Evolutionary conservation across 2,888 invertebrate species (phyloP), one percentile per base, ranked within the genome.

Genomic region (Cryptus viduatorius): DNA sequence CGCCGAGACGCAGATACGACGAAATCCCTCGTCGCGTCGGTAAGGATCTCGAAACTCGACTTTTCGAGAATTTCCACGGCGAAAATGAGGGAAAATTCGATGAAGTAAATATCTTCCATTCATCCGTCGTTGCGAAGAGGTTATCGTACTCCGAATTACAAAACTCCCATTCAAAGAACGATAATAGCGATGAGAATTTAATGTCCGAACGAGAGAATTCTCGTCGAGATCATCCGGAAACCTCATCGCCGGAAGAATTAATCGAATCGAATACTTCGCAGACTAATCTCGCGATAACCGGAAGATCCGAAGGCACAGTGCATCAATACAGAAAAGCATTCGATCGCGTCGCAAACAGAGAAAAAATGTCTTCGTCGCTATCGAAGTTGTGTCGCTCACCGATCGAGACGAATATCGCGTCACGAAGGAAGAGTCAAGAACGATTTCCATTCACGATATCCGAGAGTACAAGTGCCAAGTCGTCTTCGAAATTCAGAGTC

Each of bases 361-460:
- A 10, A 10, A 83, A 75, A 19, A 68, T 82, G 61, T 87, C 88
- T 4, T 85, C 83, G 44, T 89, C 89, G 0, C 86, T 85, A 16
- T 85, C 88, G 42, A 88, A 85, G 68, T 81, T 88, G 19, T 80
- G 75, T 67, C 67, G 16, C 44, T 69, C 78, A 1, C 56, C 65
- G 16, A 82, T 67, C 5, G 75, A 86, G 7, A 29, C 87, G 0
- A 78, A 81, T 31, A 64, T 76, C 24, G 71, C 19, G 24, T 31
- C 82, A 67, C 61, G 65, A 78, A 79, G 59, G 83, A 87, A 78
- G 72, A 83, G 46, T 29, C 91, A 89, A 16, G 90, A 92, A 56
- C 90, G 90, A 59, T 91, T 89, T 65, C 90, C 90, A 0, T 91
- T 90, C 72, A 91, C 92, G 42, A 91, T 91, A 31, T 89, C 89